phyloP scores from a whole-genome alignment of 2,113 vertebrate species.

The Leptobrachium ailaonicum region DNA sequence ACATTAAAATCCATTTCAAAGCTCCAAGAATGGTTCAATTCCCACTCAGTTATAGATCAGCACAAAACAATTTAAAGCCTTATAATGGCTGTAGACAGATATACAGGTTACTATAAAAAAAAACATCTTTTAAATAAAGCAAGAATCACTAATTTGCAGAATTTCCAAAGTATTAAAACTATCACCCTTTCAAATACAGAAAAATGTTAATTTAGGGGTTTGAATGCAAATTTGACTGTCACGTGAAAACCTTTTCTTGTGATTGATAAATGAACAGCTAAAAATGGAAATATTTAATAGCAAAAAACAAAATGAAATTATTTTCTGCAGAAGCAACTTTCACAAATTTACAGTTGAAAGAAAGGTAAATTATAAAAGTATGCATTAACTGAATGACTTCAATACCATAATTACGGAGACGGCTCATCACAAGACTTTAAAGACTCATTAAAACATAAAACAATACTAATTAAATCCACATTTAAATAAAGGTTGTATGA shows the following conservation, averaged over 20 bases:
- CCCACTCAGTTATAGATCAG: no score
- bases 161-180: no score
- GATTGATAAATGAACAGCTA: constrained; percentile 50
- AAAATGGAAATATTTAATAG: constrained; percentile 56
- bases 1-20: no score
- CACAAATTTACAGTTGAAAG: constrained; percentile 65
- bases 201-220: constrained; percentile 6
- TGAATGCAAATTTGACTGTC: constrained; percentile 65
- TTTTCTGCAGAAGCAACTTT: constrained; percentile 63
- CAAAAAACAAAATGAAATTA: constrained; percentile 66
- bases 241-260: constrained; percentile 62
- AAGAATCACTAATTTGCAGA: neutral
- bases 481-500: constrained; percentile 73
- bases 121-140: neutral
- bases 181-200: neutral
- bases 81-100: no score
- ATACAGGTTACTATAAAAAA: no score
- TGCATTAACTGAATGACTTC: constrained; percentile 74
- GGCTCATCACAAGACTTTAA: constrained; percentile 73
- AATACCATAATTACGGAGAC: constrained; percentile 73
- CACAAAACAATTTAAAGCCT: no score
- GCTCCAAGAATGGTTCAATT: no score
- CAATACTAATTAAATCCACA: constrained; percentile 76
- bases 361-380: constrained; percentile 72
- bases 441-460: constrained; percentile 77